Percentiles rank a stretch among this genome's conserved stretches.
These are phyloP conservation scores for Eidolon helvum DNA, from an alignment of 2,113 vertebrate genomes.

Conservation along the genomic window DNA sequence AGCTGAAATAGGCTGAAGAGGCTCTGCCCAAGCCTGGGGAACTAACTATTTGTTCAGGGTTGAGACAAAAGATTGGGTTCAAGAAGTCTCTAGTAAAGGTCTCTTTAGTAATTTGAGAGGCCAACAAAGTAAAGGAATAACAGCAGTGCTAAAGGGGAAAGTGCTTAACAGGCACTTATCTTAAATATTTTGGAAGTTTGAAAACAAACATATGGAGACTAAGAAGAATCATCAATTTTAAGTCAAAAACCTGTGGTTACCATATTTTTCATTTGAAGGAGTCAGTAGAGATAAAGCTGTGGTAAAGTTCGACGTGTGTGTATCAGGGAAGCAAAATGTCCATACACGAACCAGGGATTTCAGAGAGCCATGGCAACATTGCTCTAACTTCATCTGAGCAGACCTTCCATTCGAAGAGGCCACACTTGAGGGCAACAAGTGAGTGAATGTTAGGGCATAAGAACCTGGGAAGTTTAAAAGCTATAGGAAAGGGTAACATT, in stretches of 20 bases:
- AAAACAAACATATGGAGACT: neutral
- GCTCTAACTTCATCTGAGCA: neutral
- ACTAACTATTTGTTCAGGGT: neutral
- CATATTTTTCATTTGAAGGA: neutral
- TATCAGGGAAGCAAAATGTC: neutral
- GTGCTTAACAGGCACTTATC: neutral
- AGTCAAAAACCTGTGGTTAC: neutral
- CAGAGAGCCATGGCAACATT: neutral
- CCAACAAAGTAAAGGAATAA: neutral
- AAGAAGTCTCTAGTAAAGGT: conserved; percentile 15
- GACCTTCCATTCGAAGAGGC: neutral
- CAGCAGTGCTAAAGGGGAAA: neutral
- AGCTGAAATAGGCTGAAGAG: neutral
- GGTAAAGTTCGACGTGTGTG: neutral
- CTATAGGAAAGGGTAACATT: neutral
- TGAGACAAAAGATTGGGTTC: conserved; percentile 23
- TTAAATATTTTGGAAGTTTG: neutral
- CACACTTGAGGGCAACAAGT: too few species aligned
- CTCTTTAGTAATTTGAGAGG: neutral
- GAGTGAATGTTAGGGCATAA: neutral
- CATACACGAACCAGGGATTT: neutral
- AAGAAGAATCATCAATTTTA: neutral
- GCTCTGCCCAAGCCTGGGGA: neutral
- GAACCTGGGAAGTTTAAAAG: neutral
- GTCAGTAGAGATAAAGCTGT: neutral